Evolutionary conservation across 2,113 vertebrate species (phyloP).

Genomic region (Carassius carassius): DNA sequence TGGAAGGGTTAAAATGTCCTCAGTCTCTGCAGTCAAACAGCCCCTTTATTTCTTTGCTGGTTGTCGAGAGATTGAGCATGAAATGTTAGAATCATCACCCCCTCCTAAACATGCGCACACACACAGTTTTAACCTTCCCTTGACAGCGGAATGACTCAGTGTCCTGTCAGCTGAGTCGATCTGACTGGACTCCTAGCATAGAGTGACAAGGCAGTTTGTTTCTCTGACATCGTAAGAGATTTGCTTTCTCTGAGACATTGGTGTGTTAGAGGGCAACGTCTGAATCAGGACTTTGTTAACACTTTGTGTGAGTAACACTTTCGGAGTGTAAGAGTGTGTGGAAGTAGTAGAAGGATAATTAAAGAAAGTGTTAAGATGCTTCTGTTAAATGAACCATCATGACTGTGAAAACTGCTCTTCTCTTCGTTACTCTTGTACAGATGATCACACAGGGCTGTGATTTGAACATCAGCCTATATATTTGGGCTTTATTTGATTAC

Average conservation of each 20-base stretch:
- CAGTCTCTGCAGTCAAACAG: neutral
- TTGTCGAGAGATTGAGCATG: slow-evolving; percentile 27
- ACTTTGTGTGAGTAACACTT: slow-evolving; percentile 40
- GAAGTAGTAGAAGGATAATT: neutral
- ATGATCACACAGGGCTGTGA: neutral
- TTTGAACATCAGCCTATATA: neutral
- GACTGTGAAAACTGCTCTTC: slow-evolving; percentile 16
- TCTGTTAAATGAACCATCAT: neutral
- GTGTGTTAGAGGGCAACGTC: neutral
- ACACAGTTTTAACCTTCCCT: neutral
- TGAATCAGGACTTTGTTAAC: slow-evolving; percentile 22
- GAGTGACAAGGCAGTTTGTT: slow-evolving; percentile 41
- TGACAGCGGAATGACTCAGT: slow-evolving; percentile 12
- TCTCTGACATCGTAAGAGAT: slow-evolving; percentile 24
- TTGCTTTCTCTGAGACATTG: neutral
- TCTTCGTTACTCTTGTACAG: neutral
- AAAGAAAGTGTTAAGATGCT: slow-evolving; percentile 11
- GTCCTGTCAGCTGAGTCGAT: neutral
- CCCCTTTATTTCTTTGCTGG: neutral
- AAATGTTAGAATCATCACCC: neutral
- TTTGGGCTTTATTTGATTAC: neutral
- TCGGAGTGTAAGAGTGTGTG: neutral
- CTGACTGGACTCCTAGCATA: neutral
- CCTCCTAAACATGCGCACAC: slow-evolving; percentile 25
- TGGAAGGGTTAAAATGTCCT: slow-evolving; percentile 23